Evolutionary conservation across 2,113 vertebrate genomes (phyloP), one percentile per base, ranked within the genome.

Genomic region (Peromyscus maniculatus): DNA sequence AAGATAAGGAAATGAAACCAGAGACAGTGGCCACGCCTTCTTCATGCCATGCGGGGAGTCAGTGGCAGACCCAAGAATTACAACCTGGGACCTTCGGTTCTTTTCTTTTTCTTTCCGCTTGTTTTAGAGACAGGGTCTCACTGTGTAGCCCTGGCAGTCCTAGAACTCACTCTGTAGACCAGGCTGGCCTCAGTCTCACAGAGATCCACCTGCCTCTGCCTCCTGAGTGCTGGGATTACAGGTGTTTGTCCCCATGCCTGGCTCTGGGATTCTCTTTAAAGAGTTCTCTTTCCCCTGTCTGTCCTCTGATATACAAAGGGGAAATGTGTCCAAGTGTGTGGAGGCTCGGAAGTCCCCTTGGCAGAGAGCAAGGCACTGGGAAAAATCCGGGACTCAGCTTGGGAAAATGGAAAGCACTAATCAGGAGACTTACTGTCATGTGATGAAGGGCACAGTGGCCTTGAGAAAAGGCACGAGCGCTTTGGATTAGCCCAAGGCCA

Each of bases 1-100:
- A 71, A 52, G 46, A 66, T 9, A 36, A 96, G 93, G 89, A 94
- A 78, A 77, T 83, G 82, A 97, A 97, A 96, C 89, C 59, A 49
- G 75, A 94, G 59, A 88, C 80, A 3, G 59, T 46, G 28, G 28
- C 79, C 2, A 0, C 72, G 92, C 79, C 78, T 82, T 72, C 46
- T 78, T 22, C 39, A 3, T 52, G 87, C 55, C 91, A 52, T 12
- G 31, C 0, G 2, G 36, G 22, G 57, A 52, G 36, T 72, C 16
- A 52, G 59, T 31, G 74, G 57, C 49, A 78, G 66, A 78, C 74
- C 28, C 31, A 72, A 74, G 59, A 82, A 64, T 80, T 7, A 79
- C 49, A 75, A 3, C 55, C 31, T 55, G 67, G 46, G 36, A 75
- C 64, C 17, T 0, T 86, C 43, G 28, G 17, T 39, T 64, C 57